Evolutionary conservation across 2,113 vertebrate species (phyloP), one percentile per base, ranked within the genome.

Genomic region (Melanocharis versteri): DNA sequence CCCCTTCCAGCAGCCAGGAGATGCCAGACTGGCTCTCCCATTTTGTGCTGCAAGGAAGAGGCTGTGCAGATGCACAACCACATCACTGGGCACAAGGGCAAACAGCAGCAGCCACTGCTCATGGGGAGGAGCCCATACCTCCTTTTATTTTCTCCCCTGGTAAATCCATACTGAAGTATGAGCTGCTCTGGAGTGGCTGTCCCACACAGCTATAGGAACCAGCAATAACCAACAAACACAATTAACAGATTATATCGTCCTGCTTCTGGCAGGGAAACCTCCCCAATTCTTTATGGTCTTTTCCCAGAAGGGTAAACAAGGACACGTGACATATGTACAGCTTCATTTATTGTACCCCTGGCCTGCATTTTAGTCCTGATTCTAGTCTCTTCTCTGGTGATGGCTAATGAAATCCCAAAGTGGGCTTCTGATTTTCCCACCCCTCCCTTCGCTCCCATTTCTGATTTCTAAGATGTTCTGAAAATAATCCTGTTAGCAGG

Each of bases 401-500:
- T 53, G 78, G 28, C 56, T 83, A 71, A 90, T 60, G 40, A 83
- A 94, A 77, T 77, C 37, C 47, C 60, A 88, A 44, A 3, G 0
- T 58, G 42, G 66, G 27, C 26, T 92, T 95, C 68, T 57, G 85
- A 35, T 83, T 91, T 86, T 57, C 62, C 64, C n/a, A 6, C 47
- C 17, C 10, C 26, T 58, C 45, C 37, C 11, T 4, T 75, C 0
- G 0, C 31, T 79, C 65, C 30, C 19, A 47, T 90, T 94, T 94
- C 64, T 89, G 69, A 78, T 90, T 93, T 85, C 58, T 86, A 71
- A 88, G 58, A 58, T 81, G 93, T 89, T 82, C 90, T 87, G 92
- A 93, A 95, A 95, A 92, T 70, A 92, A 93, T 96, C 91, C 64
- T 71, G 47, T 39, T 90, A 94, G 92, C 90, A 95, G 93, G 90